Percentiles rank a stretch among this genome's conserved stretches.
Conservation (phyloP, 2,888 invertebrate genomes). For the Hirtodrosophila trivittata region DNA sequence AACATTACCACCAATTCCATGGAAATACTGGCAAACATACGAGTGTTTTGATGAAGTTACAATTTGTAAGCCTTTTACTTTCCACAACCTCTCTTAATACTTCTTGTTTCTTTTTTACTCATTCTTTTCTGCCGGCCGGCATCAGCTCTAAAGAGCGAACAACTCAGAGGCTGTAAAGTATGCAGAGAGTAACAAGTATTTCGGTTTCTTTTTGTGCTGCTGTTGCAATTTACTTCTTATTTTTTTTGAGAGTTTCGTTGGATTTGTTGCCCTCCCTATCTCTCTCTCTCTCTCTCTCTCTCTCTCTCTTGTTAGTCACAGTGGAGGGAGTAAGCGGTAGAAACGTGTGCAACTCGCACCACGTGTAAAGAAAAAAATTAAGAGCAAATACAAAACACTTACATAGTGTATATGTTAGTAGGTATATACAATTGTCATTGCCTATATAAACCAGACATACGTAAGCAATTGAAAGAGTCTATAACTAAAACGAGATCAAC, state of each 20-base stretch:
- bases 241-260: slow-evolving; percentile 18
- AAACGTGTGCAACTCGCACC: no score
- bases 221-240: slow-evolving; percentile 5
- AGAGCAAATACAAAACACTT: no score
- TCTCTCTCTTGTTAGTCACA: slow-evolving; percentile 9
- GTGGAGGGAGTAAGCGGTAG: slow-evolving; percentile 12
- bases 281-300: neutral
- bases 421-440: no score
- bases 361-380: no score
- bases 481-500: no score
- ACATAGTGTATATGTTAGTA: no score
- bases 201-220: slow-evolving; percentile 40
- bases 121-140: slow-evolving; percentile 70
- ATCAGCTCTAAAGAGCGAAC: slow-evolving; percentile 37
- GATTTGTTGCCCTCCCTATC: slow-evolving; percentile 30
- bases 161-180: slow-evolving; percentile 20
- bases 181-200: slow-evolving; percentile 52
- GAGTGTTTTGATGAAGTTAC: slow-evolving; percentile 19
- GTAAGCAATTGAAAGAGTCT: no score
- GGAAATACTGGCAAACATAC: slow-evolving; percentile 1
- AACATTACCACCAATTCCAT: slow-evolving; percentile 3
- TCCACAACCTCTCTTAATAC: slow-evolving; percentile 23
- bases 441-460: no score
- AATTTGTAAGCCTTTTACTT: slow-evolving; percentile 46
- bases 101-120: slow-evolving; percentile 40